A percentile compares a stretch with the other conserved stretches of the same genome.
Conservation (phyloP, 2,797 vertebrate species). For the Sphenopsis melanotis region DNA sequence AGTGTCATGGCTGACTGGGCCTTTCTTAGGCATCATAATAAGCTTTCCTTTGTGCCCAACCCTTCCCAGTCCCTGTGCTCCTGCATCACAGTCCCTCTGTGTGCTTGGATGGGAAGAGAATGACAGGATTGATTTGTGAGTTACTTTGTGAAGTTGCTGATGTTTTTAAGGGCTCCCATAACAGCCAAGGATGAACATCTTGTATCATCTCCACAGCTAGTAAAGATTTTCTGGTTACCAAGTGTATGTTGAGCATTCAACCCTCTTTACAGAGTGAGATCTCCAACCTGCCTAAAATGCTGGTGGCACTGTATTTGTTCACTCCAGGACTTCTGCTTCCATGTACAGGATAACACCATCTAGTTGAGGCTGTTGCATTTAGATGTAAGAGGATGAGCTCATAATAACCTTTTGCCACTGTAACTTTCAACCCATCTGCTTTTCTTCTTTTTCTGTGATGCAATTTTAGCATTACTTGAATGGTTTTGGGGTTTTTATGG, state of each 20-base stretch:
- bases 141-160: background rate
- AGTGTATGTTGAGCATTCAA: background rate
- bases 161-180: background rate
- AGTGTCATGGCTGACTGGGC: background rate
- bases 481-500: background rate
- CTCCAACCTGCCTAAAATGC: background rate
- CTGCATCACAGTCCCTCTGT: background rate
- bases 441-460: conserved; percentile 30
- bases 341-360: background rate
- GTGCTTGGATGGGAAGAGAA: background rate
- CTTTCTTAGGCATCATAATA: background rate
- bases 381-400: conserved; percentile 56
- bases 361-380: background rate
- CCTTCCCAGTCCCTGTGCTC: background rate
- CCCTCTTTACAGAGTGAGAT: background rate
- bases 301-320: background rate
- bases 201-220: background rate
- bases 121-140: background rate
- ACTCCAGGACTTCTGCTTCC: background rate
- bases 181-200: background rate
- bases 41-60: background rate
- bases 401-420: conserved; percentile 44
- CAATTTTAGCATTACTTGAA: conserved; percentile 48
- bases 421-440: conserved; percentile 41
- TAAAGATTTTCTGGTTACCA: background rate